Base-by-base conservation (phyloP, 2,888 invertebrate genomes). In the Mayetiola destructor region DNA sequence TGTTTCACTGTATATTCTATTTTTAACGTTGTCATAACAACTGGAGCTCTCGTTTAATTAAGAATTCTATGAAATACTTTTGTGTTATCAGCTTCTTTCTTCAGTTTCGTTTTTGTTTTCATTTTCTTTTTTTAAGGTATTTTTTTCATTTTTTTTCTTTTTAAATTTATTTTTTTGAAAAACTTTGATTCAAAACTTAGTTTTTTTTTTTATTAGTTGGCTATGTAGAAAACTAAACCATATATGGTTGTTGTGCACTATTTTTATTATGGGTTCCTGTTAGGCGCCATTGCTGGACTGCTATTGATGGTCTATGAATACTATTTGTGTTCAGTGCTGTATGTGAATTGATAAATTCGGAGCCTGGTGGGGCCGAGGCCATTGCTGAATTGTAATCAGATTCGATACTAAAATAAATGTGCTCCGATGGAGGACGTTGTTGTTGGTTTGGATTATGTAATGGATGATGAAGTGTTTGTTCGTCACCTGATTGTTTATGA, bases 401-500 rank as follows among this genome's bases (percentile, higher is more conserved):
- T 72, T 90, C 89, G 72, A 90, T 90, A 67, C 88, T 88, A 58
- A 88, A 88, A 70, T 90, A 90, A 67, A 90, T 90, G 70, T 89
- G 89, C 73, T 90, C 89, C 63, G 88, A 87, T 61, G 87, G 81
- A 56, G 89, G 89, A 66, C 88, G 75, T 61, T 83, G 80, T 60
- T 72, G 74, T 3, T 56, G 55, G 3, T 20, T 16, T 53, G 29
- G 53, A 35, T 32, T 32, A 36, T 56, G 56, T 20, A 73, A 72
- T 21, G 20, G 32, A 6, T 36, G 36, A 32, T 54, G 35, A 20
- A 35, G 54, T 5, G n/a, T 14, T 54, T 20, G 54, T 35, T 54
- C 32, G 20, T 53, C 53, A 53, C 32, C 35, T 54, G 20, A 9
- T 20, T 4, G 20, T 18, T 32, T 32, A 32, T 12, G 32, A 9